Percentiles rank a stretch among this genome's conserved stretches.
Conservation (phyloP, 2,797 vertebrate species). For the Geotrypetes seraphini region DNA sequence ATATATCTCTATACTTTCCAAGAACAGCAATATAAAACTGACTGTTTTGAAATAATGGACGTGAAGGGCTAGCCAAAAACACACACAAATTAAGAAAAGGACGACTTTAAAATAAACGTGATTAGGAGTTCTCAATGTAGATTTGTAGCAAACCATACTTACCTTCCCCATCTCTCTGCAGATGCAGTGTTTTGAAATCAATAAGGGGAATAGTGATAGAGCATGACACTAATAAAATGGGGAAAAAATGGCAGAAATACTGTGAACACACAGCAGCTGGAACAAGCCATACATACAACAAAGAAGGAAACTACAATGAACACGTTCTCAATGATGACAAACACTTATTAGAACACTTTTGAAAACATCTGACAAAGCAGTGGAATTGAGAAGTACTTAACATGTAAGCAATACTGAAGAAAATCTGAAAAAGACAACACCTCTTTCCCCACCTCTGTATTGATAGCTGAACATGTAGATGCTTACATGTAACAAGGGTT, state of each 20-base stretch:
- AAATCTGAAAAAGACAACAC: too few species aligned
- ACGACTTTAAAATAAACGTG: too few species aligned
- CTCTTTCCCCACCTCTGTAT: too few species aligned
- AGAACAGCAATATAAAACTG: too few species aligned
- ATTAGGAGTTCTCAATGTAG: constrained; percentile 58
- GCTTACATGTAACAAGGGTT: too few species aligned
- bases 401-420: constrained; percentile 23
- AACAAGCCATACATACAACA: constrained; percentile 65
- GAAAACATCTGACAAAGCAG: constrained; percentile 19
- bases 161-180: constrained; percentile 91
- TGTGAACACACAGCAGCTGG: constrained; percentile 72
- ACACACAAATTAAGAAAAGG: constrained; percentile 47
- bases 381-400: constrained; percentile 21
- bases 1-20: too few species aligned
- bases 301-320: constrained; percentile 56
- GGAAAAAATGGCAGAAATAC: constrained; percentile 78
- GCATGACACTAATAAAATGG: constrained; percentile 77
- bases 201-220: constrained; percentile 90
- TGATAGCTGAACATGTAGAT: too few species aligned
- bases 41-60: constrained; percentile 30
- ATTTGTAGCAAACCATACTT: constrained; percentile 72
- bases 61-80: constrained; percentile 56
- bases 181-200: constrained; percentile 98
- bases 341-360: constrained; percentile 17
- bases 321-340: constrained; percentile 30